Percentiles rank a stretch among this genome's conserved stretches.
Evolutionary conservation across 2,113 vertebrate species (phyloP).

Genomic region (Aleadryas rufinucha): DNA sequence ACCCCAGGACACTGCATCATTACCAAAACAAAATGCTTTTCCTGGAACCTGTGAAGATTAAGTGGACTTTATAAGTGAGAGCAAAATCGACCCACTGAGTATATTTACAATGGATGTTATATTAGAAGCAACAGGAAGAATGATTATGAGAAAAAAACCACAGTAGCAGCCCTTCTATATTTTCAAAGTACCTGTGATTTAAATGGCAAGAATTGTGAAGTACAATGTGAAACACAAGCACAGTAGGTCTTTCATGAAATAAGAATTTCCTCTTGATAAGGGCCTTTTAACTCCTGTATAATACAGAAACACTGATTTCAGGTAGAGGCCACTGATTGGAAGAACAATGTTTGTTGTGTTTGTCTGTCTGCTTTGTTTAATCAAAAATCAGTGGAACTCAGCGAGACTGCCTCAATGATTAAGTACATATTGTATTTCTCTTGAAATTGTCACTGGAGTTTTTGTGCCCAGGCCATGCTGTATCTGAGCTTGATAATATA

Average conservation of each 20-base stretch:
- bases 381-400: slow-evolving; percentile 10
- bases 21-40: not conserved
- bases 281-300: not conserved
- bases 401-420: not conserved
- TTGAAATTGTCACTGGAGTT: not conserved
- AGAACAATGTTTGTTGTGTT: slow-evolving; percentile 18
- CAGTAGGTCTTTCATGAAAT: not conserved
- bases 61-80: not conserved
- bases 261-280: slow-evolving; percentile 16
- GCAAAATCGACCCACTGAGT: not conserved
- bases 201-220: not conserved
- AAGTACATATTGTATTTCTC: not conserved
- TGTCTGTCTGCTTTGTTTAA: slow-evolving; percentile 13
- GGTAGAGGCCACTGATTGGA: not conserved
- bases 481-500: not conserved
- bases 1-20: not conserved
- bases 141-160: not conserved
- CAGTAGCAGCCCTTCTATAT: not conserved
- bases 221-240: not conserved
- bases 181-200: not conserved
- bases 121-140: not conserved
- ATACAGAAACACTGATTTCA: slow-evolving; percentile 18
- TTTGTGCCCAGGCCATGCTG: not conserved
- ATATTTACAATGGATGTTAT: not conserved
- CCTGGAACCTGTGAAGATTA: not conserved